Conservation (phyloP, 2,888 invertebrate species). For the Gasteruption jaculator region DNA sequence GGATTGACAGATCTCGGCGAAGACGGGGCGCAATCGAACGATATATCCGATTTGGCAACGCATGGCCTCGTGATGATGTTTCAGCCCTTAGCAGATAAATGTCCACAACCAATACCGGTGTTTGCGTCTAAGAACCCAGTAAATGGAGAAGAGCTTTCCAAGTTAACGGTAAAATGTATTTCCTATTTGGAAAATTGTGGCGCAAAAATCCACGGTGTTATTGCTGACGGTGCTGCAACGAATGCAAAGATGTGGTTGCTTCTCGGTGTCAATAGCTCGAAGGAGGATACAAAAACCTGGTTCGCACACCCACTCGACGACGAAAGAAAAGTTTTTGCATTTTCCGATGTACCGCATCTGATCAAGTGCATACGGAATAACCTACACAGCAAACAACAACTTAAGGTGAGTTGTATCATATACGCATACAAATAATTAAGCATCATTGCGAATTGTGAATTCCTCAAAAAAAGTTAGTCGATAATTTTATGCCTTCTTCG, state of each 20-base stretch:
- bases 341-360: conserved; percentile 25
- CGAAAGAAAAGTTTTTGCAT: conserved; percentile 20
- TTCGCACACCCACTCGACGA: conserved; percentile 20
- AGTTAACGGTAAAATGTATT: conserved; percentile 18
- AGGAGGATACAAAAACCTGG: conserved; percentile 14
- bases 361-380: conserved; percentile 26
- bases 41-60: conserved; percentile 16
- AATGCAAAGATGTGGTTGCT: conserved; percentile 23
- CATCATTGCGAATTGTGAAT: conserved; percentile 10
- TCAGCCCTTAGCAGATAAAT: conserved; percentile 20
- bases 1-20: conserved; percentile 20
- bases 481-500: conserved; percentile 4
- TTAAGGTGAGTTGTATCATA: too few species aligned
- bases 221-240: conserved; percentile 22
- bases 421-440: conserved; percentile 15
- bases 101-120: conserved; percentile 22
- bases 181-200: conserved; percentile 14
- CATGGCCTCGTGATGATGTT: conserved; percentile 24
- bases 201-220: conserved; percentile 19
- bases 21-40: background rate
- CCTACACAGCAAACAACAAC: conserved; percentile 11
- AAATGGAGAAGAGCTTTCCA: conserved; percentile 15
- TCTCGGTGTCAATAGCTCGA: conserved; percentile 19
- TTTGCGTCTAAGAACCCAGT: conserved; percentile 20
- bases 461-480: conserved; percentile 2